A percentile compares a stretch with the other conserved stretches of the same genome.
Evolutionary conservation across 2,797 vertebrate genomes (phyloP).

Genomic region (Pangasius sanitwongsei): DNA sequence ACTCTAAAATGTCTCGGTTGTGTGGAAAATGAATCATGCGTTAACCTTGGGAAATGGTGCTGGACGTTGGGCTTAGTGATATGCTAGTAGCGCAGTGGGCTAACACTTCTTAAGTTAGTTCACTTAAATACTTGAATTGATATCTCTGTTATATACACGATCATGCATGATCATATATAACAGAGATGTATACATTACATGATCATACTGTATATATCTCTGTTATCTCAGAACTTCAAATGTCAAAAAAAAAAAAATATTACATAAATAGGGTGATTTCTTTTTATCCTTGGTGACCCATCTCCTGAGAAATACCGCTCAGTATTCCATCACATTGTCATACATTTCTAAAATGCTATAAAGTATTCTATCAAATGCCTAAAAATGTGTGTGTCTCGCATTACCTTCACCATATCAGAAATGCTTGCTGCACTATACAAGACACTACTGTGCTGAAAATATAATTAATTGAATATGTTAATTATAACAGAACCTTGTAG

Average conservation of each 20-base stretch:
- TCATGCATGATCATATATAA: too few relatives aligned
- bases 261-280: background rate
- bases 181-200: too few relatives aligned
- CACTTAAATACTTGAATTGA: slow-evolving; percentile 19
- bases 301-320: background rate
- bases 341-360: background rate
- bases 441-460: background rate
- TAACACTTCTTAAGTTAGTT: slow-evolving; percentile 22
- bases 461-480: background rate
- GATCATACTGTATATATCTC: background rate
- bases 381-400: background rate
- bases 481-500: background rate
- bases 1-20: slow-evolving; percentile 20
- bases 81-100: background rate
- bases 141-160: background rate
- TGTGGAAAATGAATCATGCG: slow-evolving; percentile 20
- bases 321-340: background rate
- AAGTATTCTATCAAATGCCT: background rate
- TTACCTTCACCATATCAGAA: background rate
- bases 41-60: slow-evolving; percentile 1
- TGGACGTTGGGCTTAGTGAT: background rate
- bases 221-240: background rate
- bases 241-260: background rate
- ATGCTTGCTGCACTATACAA: background rate
- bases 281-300: background rate